Base-by-base conservation (phyloP, 2,888 invertebrate genomes). In the Aricia artaxerxes region DNA sequence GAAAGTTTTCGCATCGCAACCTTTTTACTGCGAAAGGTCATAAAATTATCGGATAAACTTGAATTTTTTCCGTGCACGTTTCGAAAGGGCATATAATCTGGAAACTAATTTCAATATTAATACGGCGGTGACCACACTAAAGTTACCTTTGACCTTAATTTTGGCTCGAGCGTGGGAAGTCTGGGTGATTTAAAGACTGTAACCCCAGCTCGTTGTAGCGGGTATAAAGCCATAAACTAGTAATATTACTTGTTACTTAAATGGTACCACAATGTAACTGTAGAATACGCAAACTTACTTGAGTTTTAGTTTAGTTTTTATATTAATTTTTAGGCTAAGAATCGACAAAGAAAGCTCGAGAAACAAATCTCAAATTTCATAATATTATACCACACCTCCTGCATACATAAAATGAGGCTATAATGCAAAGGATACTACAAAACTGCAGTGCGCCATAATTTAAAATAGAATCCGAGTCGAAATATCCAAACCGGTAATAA, bases 41-140 rank as follows among this genome's bases (percentile, higher is more conserved):
- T 16, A 35, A 69, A 35, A 69, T 38, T 69, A 38, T 69, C 11
- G 64, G 64, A 35, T 31, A 9, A 38, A 38, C 35, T 69, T 13
- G 35, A 38, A 69, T 6, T 13, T 69, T 69, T 69, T 69, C 69
- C 35, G 69, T 69, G 24, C 69, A 69, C 69, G 35, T 69, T 69
- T 38, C 11, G 38, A 38, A 69, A 69, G 35, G 13, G 69, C 69
- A 6, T 69, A 16, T 38, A 35, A 69, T 38, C 69, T 16, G 13
- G 69, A 69, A 69, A 69, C 69, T 69, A 69, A 69, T 69, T 69
- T 69, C 69, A 69, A 69, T 69, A 69, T 69, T 69, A 69, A 69
- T 69, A 69, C 35, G 69, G 35, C 13, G 13, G 69, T 69, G 69
- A 35, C 69, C 35, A 69, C 35, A 69, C 69, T 38, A 35, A 69